Conservation (phyloP, 1,140 invertebrate species). For the Ganaspis sp. region DNA sequence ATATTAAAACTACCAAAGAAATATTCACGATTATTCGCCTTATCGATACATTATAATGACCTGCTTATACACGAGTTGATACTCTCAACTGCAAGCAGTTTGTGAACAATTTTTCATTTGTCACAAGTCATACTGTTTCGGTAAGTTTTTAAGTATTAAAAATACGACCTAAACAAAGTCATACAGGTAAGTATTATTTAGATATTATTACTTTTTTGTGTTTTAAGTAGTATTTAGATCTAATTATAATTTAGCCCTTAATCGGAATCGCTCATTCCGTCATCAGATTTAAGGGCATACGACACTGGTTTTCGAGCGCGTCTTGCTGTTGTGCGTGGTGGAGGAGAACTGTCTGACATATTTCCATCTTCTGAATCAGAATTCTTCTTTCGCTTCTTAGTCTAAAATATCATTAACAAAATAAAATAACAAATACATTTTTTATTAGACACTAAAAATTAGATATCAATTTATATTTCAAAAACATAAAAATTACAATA, state of each 20-base stretch:
- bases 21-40: background rate
- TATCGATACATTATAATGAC: conserved; percentile 8
- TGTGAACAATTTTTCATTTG: conserved; percentile 15
- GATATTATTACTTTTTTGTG: no score
- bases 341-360: conserved; percentile 46
- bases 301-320: conserved; percentile 64
- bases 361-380: conserved; percentile 52
- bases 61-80: background rate
- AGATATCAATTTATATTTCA: conserved; percentile 16
- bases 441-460: background rate
- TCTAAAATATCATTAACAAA: no score
- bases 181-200: no score
- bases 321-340: conserved; percentile 48
- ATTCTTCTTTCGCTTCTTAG: conserved; percentile 63
- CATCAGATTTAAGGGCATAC: conserved; percentile 63
- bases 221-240: background rate
- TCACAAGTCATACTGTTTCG: conserved; percentile 19
- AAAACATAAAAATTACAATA: no score
- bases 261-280: conserved; percentile 43
- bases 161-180: background rate
- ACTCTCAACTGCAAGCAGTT: background rate
- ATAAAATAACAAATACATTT: background rate
- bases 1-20: background rate
- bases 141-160: conserved; percentile 19
- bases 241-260: background rate